Evolutionary conservation across 1,140 invertebrate species (phyloP), one percentile per base, ranked within the genome.

Genomic region (Dysdera silvatica): DNA sequence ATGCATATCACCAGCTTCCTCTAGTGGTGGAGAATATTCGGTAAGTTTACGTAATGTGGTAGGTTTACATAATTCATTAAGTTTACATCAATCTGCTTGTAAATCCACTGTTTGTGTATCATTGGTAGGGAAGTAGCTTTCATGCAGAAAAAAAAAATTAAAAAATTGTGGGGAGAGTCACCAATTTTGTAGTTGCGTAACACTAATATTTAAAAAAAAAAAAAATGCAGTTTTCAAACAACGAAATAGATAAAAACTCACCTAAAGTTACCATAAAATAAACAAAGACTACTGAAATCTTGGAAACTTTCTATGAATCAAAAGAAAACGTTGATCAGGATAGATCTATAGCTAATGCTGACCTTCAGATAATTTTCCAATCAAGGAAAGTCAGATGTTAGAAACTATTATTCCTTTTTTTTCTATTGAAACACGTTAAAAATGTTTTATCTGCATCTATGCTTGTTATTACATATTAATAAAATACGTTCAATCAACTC

Each of bases 1-100:
- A 24, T 89, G 87, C 65, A 83, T 86, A 3, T 89, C 87, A 0
- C 87, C 87, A 2, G 87, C 85, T 4, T 89, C 87, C 69, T 88
- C 86, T 33, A 88, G 91, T 77, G 89, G 90, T 1, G 90, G 90
- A 1, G 83, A 91, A 41, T 93, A 92, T 73, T 86, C 86, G 52
- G 87, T 89, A 80, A 84, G 81, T 78, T 51, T 49, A 53, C 23
- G 20, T 55, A 53, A 31, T 49, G 53, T n/a, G n/a, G n/a, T n/a
- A n/a, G n/a, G n/a, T n/a, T n/a, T n/a, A n/a, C n/a, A n/a, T n/a
- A n/a, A 47, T 47, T 70, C 62, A 48, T n/a, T n/a, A n/a, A n/a
- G n/a, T n/a, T n/a, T n/a, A n/a, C n/a, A n/a, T n/a, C n/a, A n/a
- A n/a, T n/a, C n/a, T n/a, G n/a, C n/a, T n/a, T n/a, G n/a, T n/a